Evolutionary conservation across 2,888 invertebrate species (phyloP), one percentile per base, ranked within the genome.

Genomic region (Volucella bombylans): DNA sequence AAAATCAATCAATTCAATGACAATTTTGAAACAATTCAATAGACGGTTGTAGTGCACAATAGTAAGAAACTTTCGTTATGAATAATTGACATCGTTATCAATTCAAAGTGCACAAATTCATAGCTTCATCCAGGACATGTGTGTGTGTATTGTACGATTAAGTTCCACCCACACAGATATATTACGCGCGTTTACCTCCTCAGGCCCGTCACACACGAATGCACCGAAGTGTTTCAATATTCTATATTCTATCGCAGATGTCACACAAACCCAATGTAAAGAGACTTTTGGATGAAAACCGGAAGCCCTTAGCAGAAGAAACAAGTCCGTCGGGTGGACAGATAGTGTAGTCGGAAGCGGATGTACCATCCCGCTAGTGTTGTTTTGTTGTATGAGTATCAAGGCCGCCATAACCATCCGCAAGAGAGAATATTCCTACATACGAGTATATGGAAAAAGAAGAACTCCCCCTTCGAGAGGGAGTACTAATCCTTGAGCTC

Each of bases 1-100:
- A 31, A 54, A n/a, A 57, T 57, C 39, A 65, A 65, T 57, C 69
- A 68, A 31, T 6, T 55, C 68, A 77, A 54, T 77, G 10, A 4
- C 12, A 0, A n/a, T 11, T n/a, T 62, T 15, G 41, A 45, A 4
- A 4, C 23, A 23, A 23, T 23, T 31, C 31, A 31, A 31, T 31
- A 2, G 49, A 52, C 38, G 41, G 23, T 49, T 10, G 47, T 12
- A 31, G n/a, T 61, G 43, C 41, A 15, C 50, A 9, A 41, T n/a
- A 12, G 39, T 14, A 43, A 55, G 61, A 47, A 39, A 43, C 55
- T 57, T 68, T 57, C 57, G 64, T 68, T 68, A 71, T 6, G 6
- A 31, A 31, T 38, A n/a, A 71, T 67, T 74, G 65, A 74, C 80
- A 55, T 65, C 49, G 69, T 80, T 76, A 83, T 83, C 83, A 76